Evolutionary conservation across 2,797 vertebrate species (phyloP).

Genomic region (Ficedula albicollis): DNA sequence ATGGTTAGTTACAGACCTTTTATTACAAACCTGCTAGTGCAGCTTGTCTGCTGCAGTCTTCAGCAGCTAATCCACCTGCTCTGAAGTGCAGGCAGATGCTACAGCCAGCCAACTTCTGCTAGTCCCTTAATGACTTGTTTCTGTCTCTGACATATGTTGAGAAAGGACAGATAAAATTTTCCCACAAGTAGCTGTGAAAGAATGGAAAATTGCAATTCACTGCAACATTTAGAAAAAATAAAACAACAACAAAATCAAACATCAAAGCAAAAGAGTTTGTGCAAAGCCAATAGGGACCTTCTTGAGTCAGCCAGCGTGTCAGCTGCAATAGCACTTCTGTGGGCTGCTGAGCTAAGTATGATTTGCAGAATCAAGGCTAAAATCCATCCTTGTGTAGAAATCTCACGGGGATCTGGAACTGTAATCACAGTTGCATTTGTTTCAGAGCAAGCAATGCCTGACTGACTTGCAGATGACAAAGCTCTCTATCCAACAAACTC

Average conservation of each 20-base stretch:
- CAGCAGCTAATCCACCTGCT: background rate
- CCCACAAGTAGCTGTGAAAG: background rate
- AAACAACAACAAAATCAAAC: too few relatives aligned
- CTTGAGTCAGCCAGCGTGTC: background rate
- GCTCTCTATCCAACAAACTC: background rate
- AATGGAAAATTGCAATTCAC: background rate
- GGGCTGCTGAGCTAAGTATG: background rate
- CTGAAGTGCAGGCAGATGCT: background rate
- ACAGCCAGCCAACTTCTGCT: background rate
- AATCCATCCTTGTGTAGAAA: background rate
- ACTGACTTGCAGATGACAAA: background rate
- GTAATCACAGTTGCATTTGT: accelerated
- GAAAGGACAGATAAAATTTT: background rate
- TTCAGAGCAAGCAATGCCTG: background rate
- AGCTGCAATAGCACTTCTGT: background rate
- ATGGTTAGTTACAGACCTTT: background rate
- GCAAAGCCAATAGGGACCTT: background rate
- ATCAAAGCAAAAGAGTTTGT: background rate
- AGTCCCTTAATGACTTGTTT: background rate
- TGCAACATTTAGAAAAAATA: background rate
- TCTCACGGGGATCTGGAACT: background rate
- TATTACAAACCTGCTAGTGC: background rate
- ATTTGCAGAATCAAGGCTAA: background rate
- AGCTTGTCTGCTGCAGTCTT: background rate
- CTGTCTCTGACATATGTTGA: background rate